Conservation (phyloP, 1,140 invertebrate genomes). For the Polypedilum pembai region DNA sequence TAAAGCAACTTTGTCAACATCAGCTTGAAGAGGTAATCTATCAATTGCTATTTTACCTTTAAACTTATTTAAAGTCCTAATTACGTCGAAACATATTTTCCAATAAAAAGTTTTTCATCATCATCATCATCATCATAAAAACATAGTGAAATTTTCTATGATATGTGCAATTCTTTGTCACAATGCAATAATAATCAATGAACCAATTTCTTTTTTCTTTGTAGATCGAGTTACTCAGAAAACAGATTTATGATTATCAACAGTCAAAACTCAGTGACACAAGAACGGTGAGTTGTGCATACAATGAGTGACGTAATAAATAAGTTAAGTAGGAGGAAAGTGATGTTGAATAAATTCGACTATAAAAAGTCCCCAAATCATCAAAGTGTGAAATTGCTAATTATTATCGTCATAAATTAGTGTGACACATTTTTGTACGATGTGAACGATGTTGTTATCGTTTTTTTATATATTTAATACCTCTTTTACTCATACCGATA, state of each 20-base stretch:
- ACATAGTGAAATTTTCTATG: neutral
- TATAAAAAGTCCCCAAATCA: neutral
- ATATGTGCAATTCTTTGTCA: neutral
- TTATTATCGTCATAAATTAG: constrained; percentile 8
- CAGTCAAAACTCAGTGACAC: neutral
- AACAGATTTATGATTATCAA: constrained; percentile 15
- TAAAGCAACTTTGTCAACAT: neutral
- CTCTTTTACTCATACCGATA: neutral
- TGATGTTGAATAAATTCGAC: neutral
- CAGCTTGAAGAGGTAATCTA: neutral
- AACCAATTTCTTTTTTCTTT: neutral
- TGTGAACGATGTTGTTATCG: neutral
- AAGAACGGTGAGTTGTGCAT: constrained; percentile 9
- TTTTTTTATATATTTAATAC: neutral
- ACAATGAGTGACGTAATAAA: neutral
- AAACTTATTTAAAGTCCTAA: neutral
- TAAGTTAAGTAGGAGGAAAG: neutral
- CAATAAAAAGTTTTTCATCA: neutral
- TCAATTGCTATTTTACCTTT: neutral
- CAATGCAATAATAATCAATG: neutral
- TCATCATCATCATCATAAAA: neutral
- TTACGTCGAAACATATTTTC: neutral
- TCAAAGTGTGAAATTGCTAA: constrained; percentile 9
- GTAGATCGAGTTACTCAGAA: neutral
- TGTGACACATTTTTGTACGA: neutral